Percentiles rank a stretch among this genome's conserved stretches.
phyloP scores from a whole-genome alignment of 1,140 invertebrate genomes.

The Pinna nobilis region DNA sequence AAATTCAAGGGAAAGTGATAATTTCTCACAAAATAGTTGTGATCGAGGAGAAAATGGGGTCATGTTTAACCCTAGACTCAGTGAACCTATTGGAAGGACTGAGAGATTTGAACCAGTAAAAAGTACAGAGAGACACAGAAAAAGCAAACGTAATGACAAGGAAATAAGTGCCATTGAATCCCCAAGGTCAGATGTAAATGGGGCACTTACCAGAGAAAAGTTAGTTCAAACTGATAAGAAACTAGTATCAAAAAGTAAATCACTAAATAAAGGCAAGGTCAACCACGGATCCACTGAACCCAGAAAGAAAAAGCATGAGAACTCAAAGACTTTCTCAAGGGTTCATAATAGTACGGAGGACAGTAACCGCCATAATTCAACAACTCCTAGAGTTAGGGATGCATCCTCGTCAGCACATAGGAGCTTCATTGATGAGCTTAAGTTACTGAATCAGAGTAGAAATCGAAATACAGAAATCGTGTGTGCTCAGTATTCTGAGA shows the following conservation, averaged over 20 bases:
- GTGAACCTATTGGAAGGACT: not conserved
- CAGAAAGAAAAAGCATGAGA: no score
- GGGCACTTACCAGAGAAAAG: constrained; percentile 10
- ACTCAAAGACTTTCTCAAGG: no score
- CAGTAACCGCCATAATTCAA: no score
- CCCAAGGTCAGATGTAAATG: not conserved
- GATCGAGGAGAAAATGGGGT: constrained; percentile 9
- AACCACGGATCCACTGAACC: no score
- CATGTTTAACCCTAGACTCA: not conserved
- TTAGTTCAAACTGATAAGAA: no score
- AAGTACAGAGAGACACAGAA: not conserved
- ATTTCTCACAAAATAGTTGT: not conserved
- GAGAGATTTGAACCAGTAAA: not conserved
- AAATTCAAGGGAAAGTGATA: not conserved
- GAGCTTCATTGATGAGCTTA: constrained; percentile 11
- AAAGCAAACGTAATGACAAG: not conserved
- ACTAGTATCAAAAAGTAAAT: no score
- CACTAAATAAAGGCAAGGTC: constrained; percentile 1
- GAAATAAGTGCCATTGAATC: not conserved
- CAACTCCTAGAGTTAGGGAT: no score
- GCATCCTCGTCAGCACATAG: not conserved
- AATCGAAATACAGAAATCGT: no score
- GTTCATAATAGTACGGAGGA: no score
- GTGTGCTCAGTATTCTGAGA: no score
- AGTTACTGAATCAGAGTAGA: not conserved